These are phyloP conservation scores for Peromyscus eremicus DNA, from an alignment of 2,797 vertebrate species.

Conservation along the genomic window DNA sequence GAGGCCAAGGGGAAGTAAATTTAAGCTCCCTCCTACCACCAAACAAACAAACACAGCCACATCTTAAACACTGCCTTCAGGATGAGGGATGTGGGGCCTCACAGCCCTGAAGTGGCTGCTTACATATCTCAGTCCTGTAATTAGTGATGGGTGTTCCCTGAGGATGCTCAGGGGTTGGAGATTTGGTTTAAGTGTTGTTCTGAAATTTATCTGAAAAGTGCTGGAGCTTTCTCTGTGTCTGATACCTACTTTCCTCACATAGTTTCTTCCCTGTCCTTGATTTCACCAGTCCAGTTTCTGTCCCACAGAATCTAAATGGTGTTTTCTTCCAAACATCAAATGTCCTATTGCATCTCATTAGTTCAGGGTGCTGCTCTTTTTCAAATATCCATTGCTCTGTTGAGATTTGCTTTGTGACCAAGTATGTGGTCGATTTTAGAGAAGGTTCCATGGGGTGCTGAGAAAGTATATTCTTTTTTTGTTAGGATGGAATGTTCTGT, in stretches of 20 bases:
- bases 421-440: no score
- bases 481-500: no score
- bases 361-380: constrained; percentile 1
- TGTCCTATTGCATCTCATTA: neutral
- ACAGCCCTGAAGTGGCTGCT: constrained; percentile 77
- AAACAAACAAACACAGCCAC: constrained; percentile 75
- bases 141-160: constrained; percentile 77
- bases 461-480: no score
- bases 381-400: neutral
- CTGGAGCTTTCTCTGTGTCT: constrained; percentile 57
- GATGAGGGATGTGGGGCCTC: neutral
- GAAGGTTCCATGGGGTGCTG: no score
- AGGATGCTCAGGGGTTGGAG: constrained; percentile 54
- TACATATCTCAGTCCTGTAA: constrained; percentile 73
- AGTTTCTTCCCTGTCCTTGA: neutral
- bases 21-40: constrained; percentile 70
- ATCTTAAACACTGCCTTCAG: constrained; percentile 71
- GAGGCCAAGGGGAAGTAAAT: constrained; percentile 68
- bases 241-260: neutral
- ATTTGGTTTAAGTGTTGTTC: constrained; percentile 66
- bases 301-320: neutral
- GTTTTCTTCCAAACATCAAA: constrained; percentile 19
- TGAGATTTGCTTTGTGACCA: no score
- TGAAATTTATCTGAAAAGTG: constrained; percentile 69
- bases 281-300: neutral